Evolutionary conservation across 1,140 invertebrate genomes (phyloP).

Genomic region (Geopemphigus sp.): DNA sequence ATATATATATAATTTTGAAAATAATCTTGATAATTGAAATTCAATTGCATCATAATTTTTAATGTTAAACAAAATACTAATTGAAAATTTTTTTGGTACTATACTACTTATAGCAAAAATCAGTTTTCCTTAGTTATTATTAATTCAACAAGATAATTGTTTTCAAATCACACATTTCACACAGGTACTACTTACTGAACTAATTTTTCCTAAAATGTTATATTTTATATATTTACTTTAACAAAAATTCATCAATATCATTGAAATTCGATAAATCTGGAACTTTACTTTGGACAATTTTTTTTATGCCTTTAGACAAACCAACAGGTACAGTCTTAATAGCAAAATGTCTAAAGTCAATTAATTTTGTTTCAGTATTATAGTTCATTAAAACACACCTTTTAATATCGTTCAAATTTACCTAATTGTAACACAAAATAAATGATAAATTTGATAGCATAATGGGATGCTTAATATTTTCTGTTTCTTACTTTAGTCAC

Average conservation of each 20-base stretch:
- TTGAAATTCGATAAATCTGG: conserved; percentile 84
- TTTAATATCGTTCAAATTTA: conserved; percentile 84
- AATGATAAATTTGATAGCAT: background rate
- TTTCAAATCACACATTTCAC: no score
- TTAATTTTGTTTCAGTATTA: conserved; percentile 76
- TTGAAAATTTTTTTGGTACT: no score
- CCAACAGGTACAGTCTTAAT: conserved; percentile 83
- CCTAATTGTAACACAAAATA: conserved; percentile 59
- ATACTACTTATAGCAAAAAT: no score
- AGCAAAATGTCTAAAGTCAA: conserved; percentile 92
- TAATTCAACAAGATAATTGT: no score
- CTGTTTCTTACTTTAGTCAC: conserved; percentile 66
- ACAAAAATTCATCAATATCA: conserved; percentile 88
- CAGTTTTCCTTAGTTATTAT: no score
- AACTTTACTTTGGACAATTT: conserved; percentile 85
- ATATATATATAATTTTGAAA: no score
- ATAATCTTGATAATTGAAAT: no score
- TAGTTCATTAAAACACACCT: conserved; percentile 91
- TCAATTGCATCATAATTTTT: no score
- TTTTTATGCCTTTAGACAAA: conserved; percentile 88
- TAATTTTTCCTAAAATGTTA: no score
- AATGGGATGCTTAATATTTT: no score
- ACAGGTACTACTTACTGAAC: no score
- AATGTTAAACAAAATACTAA: no score
- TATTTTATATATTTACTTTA: conserved; percentile 64